Conservation (phyloP, 2,113 vertebrate genomes). For the Aegypius monachus region DNA sequence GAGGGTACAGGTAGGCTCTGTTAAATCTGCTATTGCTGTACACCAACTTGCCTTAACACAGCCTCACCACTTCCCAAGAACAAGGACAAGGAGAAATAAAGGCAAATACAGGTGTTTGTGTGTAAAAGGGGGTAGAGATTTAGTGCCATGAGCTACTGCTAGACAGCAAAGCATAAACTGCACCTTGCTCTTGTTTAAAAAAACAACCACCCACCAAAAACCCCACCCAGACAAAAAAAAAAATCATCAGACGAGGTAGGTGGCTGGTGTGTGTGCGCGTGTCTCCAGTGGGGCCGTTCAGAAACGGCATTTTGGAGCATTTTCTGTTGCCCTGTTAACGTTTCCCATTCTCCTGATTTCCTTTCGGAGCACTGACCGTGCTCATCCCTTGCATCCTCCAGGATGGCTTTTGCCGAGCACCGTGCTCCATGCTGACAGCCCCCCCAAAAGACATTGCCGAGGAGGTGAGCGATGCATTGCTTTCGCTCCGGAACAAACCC, state of each 20-base stretch:
- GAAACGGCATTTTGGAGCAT: neutral
- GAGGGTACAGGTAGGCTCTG: neutral
- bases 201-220: too few species aligned
- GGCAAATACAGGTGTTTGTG: neutral
- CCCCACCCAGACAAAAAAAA: neutral
- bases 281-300: fast-evolving
- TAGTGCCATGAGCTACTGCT: neutral
- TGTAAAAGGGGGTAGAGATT: neutral
- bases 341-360: neutral
- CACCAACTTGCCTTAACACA: neutral
- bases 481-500: fast-evolving
- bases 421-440: fast-evolving
- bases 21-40: neutral
- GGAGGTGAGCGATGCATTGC: fast-evolving
- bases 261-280: too few species aligned
- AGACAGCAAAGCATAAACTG: neutral
- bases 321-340: neutral
- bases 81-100: neutral
- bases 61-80: neutral
- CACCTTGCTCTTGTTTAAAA: neutral
- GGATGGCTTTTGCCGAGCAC: neutral
- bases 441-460: neutral
- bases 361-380: neutral
- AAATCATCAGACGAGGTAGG: fast-evolving
- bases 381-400: neutral